phyloP scores from a whole-genome alignment of 2,888 invertebrate genomes.

The Mayetiola destructor region DNA sequence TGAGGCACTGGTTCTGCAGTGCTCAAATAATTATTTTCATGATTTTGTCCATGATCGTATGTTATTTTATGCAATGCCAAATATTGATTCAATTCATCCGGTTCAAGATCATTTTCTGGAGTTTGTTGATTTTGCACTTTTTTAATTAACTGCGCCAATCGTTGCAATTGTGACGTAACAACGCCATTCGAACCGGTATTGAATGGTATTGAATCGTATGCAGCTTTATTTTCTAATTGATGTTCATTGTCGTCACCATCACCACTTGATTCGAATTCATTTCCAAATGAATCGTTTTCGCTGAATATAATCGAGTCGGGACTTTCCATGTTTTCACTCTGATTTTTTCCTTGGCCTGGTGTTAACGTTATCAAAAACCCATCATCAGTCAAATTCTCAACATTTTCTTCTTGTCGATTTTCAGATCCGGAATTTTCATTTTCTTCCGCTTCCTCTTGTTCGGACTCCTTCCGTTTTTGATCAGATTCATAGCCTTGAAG shows the following conservation, averaged over 20 bases:
- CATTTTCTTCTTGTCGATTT: slow-evolving; percentile 15
- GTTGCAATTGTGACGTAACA: slow-evolving; percentile 31
- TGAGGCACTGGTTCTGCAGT: slow-evolving; percentile 17
- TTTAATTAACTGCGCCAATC: slow-evolving; percentile 32
- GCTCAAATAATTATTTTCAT: slow-evolving; percentile 22
- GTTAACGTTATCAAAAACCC: not conserved
- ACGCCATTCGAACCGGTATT: slow-evolving; percentile 27
- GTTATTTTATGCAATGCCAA: slow-evolving; percentile 33
- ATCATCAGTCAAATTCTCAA: slow-evolving; percentile 9
- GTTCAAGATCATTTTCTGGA: slow-evolving; percentile 25
- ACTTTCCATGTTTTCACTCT: not conserved
- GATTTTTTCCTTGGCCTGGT: not conserved
- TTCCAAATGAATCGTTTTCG: slow-evolving; percentile 16
- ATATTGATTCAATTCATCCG: slow-evolving; percentile 34
- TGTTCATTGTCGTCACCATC: slow-evolving; percentile 25
- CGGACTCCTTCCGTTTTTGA: not conserved
- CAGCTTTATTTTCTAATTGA: slow-evolving; percentile 15
- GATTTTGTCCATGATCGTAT: slow-evolving; percentile 24
- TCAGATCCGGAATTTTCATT: slow-evolving; percentile 1
- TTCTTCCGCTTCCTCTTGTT: not conserved
- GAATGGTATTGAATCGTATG: slow-evolving; percentile 13
- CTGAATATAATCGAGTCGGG: not conserved
- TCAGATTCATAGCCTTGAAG: not conserved
- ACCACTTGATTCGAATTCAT: slow-evolving; percentile 27
- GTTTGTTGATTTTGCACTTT: slow-evolving; percentile 26